Base-by-base conservation (phyloP, 2,888 invertebrate genomes). In the Dynastes grantii region DNA sequence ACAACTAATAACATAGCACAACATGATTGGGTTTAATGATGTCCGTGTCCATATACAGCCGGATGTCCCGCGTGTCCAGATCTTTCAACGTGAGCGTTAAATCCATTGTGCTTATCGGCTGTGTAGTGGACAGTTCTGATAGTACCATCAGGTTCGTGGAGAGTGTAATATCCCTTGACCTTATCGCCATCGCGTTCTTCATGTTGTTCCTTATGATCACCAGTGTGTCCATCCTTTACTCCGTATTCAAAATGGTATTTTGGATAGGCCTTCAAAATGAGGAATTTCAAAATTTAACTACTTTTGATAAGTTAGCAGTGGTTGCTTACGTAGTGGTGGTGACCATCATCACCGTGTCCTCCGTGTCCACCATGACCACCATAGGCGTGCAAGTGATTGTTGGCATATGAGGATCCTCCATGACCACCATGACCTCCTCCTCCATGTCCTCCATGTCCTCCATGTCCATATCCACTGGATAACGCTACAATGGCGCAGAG, bases 81-180 rank as follows among this genome's bases (percentile, higher is more conserved):
- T 71, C 84, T 84, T 63, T 84, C 83, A 2, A 87, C 87, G n/a
- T 85, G 85, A 32, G 87, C 87, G 68, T 86, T 85, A 83, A 87
- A 87, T n/a, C 87, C 87, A 55, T 81, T 80, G 63, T 87, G 84
- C 29, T 84, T 84, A 77, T 84, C 86, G 22, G 86, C 83, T 53
- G 83, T 85, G 83, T 88, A 88, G 77, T 88, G 85, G 27, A 88
- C 88, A 2, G 86, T 83, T 13, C 88, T 85, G 29, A 84, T 84
- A 78, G 88, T 87, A 78, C 88, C 88, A 82, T 88, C 88, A 55
- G 88, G 85, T 81, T 88, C 88, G 55, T 87, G 84, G n/a, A 88
- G 77, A 53, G 85, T 84, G 84, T 88, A 88, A 22, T 83, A 84
- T 63, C 88, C 88, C 65, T 86, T 86, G 29, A 88, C 88, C 40